Evolutionary conservation across 2,888 invertebrate species (phyloP), one percentile per base, ranked within the genome.

Genomic region (Plusia festucae): DNA sequence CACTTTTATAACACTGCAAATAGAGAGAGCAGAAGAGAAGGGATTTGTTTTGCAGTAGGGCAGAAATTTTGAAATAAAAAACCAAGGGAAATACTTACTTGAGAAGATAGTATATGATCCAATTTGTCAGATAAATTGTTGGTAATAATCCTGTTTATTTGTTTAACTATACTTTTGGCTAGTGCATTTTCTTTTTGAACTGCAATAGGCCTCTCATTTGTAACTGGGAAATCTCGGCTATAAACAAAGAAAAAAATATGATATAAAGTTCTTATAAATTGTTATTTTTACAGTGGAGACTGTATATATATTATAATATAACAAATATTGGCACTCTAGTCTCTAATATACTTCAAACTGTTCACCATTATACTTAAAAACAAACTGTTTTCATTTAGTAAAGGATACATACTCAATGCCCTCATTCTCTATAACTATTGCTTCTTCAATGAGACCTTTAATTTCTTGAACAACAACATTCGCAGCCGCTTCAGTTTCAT

Each of bases 131-230:
- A 90, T 5, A 98, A 89, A 74, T 95, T 93, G 73, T 96, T 96
- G 20, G 96, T 88, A 4, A 98, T 90, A 2, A 96, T 94, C 83
- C 97, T 96, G 87, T 98, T 97, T 3, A 98, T 93, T 88, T 97
- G 97, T 77, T 95, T 95, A 0, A 96, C 93, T 65, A 98, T 88
- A 51, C 94, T 88, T 68, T 95, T 94, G 34, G 96, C 91, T 30
- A 93, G 70, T 3, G 90, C 79, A 88, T 96, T 90, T 72, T 96
- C 95, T 64, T 88, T 80, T 60, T 90, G 93, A 53, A 78, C 85
- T 30, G 73, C 73, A 72, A 89, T 88, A 52, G 82, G 68, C 68
- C 85, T 88, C 0, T 86, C 86, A 16, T 64, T n/a, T 30, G 70
- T 69, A 5, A 71, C 53, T 22, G 78, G 65, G 18, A 82, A 76